These are phyloP conservation scores for Euleptes europaea DNA, from an alignment of 2,113 vertebrate genomes.

Conservation along the genomic window DNA sequence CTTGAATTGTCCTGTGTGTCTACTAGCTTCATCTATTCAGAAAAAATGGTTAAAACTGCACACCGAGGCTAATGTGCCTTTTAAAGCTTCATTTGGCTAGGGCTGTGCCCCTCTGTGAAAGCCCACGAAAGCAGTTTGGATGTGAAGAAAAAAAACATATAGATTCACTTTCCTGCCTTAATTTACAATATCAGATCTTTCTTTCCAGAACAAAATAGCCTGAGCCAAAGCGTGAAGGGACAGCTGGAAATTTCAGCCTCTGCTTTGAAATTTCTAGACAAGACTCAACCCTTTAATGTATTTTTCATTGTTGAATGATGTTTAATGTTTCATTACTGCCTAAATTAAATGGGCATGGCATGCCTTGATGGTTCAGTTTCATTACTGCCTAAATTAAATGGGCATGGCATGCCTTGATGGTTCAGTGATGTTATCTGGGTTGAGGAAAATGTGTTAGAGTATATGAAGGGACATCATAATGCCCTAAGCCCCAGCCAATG, in stretches of 20 bases:
- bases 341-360: constrained; percentile 43
- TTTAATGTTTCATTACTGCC: constrained; percentile 46
- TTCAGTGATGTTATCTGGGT: constrained; percentile 35
- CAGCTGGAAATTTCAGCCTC: constrained; percentile 35
- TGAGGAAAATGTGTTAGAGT: constrained; percentile 29
- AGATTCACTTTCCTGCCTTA: neutral
- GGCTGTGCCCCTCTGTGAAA: constrained; percentile 6
- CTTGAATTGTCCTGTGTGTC: neutral
- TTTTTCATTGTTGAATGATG: constrained; percentile 49
- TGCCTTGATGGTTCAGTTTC: constrained; percentile 53
- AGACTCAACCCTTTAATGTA: constrained; percentile 10
- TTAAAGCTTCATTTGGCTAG: neutral
- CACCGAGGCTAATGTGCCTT: neutral
- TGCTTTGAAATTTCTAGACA: constrained; percentile 17
- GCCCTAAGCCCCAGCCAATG: neutral
- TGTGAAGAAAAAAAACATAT: neutral
- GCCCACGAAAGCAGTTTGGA: constrained; percentile 10
- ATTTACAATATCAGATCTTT: neutral
- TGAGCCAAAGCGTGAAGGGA: neutral
- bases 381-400: constrained; percentile 54
- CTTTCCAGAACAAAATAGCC: constrained; percentile 20
- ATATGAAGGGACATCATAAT: constrained; percentile 24
- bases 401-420: constrained; percentile 43
- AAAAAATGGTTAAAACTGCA: neutral
- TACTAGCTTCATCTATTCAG: neutral